Evolutionary conservation across 2,888 invertebrate species (phyloP).

Genomic region (Fragum fragum): DNA sequence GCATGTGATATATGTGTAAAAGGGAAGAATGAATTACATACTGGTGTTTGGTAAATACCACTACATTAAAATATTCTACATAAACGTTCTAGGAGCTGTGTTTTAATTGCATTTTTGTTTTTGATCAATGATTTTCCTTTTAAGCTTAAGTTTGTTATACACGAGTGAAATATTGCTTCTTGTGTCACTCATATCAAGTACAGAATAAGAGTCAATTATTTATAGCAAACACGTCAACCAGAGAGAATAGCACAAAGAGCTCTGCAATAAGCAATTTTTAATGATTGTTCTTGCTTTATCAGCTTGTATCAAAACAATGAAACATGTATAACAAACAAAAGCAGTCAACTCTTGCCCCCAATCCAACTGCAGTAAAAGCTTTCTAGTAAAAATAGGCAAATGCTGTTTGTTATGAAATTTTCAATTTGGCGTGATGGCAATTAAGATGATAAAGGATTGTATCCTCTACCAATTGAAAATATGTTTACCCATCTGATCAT

Average conservation of each 20-base stretch:
- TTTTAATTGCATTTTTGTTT: too few species aligned
- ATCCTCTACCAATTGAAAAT: conserved; percentile 12
- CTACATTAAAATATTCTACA: too few species aligned
- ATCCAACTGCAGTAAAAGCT: neutral
- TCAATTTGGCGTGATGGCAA: neutral
- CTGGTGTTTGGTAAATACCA: too few species aligned
- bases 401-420: neutral
- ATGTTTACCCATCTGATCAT: conserved; percentile 68
- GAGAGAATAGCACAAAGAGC: too few species aligned
- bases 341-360: neutral
- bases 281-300: too few species aligned
- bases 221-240: too few species aligned
- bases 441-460: neutral
- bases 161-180: neutral
- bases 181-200: neutral
- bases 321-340: neutral
- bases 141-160: neutral
- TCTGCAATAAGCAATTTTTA: too few species aligned
- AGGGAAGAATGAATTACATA: too few species aligned
- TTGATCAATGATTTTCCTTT: too few species aligned
- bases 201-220: neutral
- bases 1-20: too few species aligned
- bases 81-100: too few species aligned
- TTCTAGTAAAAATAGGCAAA: neutral
- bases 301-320: too few species aligned